Evolutionary conservation across 2,797 vertebrate species (phyloP).

Genomic region (Bradypus variegatus): DNA sequence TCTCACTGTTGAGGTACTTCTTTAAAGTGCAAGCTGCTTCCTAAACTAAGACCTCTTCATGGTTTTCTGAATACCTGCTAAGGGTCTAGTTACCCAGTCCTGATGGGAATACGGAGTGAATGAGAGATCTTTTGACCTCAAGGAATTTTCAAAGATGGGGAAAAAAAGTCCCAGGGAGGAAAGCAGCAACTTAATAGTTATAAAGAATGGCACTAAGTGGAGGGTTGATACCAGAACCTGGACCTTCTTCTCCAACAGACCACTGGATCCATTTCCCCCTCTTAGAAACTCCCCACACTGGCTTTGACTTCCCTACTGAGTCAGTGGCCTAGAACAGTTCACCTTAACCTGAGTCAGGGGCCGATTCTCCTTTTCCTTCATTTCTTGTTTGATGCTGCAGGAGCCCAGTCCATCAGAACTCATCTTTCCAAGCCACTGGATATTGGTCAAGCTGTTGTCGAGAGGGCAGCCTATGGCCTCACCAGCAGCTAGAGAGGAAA

Average conservation of each 20-base stretch:
- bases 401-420: constrained; percentile 73
- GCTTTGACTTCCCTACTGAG: background rate
- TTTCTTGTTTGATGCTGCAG: constrained; percentile 71
- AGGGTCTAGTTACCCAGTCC: background rate
- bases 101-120: background rate
- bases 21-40: constrained; percentile 5
- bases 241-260: background rate
- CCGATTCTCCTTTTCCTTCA: constrained; percentile 79
- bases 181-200: background rate
- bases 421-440: constrained; percentile 91
- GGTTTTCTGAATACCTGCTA: background rate
- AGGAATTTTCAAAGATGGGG: background rate
- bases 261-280: background rate
- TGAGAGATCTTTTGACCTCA: background rate
- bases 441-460: constrained; percentile 89
- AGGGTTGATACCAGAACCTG: background rate
- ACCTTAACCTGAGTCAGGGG: constrained; percentile 70
- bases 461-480: constrained; percentile 70
- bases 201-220: background rate
- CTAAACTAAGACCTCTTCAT: background rate
- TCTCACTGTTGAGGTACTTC: background rate
- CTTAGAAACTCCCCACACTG: background rate
- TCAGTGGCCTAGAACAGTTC: background rate
- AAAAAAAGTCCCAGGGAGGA: background rate
- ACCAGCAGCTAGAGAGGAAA: constrained; percentile 61